A percentile compares a stretch with the other conserved stretches of the same genome.
These are phyloP conservation scores for Rhopilema esculentum DNA, from an alignment of 30 jellyfish, hydroid and myxozoan species.

Conservation along the genomic window DNA sequence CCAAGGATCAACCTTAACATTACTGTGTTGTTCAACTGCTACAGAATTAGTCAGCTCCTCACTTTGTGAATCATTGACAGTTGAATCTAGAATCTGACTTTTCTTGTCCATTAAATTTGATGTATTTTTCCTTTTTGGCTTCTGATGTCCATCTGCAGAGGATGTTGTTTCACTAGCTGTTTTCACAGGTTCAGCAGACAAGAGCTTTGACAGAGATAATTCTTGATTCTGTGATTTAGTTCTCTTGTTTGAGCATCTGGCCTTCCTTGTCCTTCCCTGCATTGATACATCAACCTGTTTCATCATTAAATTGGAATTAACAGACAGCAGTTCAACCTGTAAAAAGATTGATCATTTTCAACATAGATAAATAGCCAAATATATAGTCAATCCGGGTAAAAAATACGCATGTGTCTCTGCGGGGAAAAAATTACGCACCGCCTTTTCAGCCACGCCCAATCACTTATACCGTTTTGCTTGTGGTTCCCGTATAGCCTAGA, in stretches of 20 bases:
- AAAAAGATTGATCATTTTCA: no score
- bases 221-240: background rate
- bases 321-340: no score
- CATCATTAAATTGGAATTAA: no score
- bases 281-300: background rate
- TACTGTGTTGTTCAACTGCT: slow-evolving; percentile 4
- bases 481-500: no score
- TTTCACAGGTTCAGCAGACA: slow-evolving; percentile 38
- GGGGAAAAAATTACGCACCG: no score
- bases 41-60: background rate
- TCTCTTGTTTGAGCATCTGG: no score
- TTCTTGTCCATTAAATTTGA: background rate
- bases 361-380: no score
- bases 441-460: no score
- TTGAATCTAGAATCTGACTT: background rate
- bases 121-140: slow-evolving; percentile 28
- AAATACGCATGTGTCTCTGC: no score
- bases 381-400: no score
- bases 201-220: slow-evolving; percentile 14
- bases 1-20: slow-evolving; percentile 70
- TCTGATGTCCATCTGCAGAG: slow-evolving; percentile 8
- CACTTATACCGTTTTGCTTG: no score
- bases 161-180: slow-evolving; percentile 41
- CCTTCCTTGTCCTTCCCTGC: no score
- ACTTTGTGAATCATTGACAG: background rate